These are phyloP conservation scores for Mobula birostris DNA, from an alignment of 2,113 vertebrate genomes.

Conservation along the genomic window DNA sequence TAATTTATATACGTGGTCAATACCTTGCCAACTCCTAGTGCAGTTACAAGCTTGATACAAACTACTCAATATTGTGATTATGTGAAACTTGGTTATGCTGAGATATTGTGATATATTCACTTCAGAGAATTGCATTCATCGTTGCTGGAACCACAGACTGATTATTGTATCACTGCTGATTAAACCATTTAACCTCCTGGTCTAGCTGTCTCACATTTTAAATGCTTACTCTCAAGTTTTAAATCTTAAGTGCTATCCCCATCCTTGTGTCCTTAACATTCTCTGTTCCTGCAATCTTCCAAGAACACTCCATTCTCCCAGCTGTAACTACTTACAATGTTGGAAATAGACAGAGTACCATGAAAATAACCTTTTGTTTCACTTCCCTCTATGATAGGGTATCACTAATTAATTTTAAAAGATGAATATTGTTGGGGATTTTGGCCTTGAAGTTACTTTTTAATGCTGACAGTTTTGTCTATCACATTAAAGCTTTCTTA, in stretches of 20 bases:
- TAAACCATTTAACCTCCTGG: no score
- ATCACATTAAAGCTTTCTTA: no score
- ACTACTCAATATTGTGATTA: neutral
- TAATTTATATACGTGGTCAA: neutral
- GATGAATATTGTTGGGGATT: neutral
- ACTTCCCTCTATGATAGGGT: neutral
- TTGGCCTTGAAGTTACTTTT: no score
- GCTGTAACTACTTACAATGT: neutral
- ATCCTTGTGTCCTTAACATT: no score
- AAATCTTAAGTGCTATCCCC: no score
- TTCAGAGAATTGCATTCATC: no score
- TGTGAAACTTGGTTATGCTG: neutral
- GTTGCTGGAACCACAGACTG: neutral
- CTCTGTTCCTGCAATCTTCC: neutral
- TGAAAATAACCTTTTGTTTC: neutral
- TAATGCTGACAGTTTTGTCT: no score
- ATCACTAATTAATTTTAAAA: neutral
- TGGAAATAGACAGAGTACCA: no score
- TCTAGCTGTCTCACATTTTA: no score
- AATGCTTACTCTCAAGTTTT: no score
- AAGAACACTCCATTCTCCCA: neutral
- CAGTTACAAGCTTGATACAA: neutral
- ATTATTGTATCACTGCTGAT: no score
- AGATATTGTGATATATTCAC: neutral
- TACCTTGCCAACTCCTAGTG: neutral